These are phyloP conservation scores for Helarctos malayanus DNA, from an alignment of 2,797 vertebrate species.

Conservation along the genomic window DNA sequence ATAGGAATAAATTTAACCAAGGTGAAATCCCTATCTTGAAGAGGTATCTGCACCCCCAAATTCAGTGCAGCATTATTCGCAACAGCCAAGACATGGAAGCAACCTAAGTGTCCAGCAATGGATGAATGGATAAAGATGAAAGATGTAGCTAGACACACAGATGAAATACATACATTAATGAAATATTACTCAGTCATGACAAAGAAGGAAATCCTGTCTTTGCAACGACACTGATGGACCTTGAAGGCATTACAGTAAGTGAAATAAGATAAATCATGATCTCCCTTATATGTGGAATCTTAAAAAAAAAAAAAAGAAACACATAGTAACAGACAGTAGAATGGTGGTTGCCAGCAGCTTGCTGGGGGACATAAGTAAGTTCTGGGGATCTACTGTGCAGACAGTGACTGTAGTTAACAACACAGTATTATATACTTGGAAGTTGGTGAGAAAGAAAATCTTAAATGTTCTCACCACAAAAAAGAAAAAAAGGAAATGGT, in stretches of 20 bases:
- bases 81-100: background rate
- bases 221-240: background rate
- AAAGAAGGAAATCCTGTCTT: background rate
- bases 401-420: fast-evolving
- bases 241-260: no score
- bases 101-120: background rate
- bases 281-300: no score
- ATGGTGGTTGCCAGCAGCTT: background rate
- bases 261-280: no score
- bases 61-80: background rate
- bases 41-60: background rate
- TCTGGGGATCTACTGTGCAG: background rate
- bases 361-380: no score
- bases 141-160: background rate
- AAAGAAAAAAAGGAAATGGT: background rate
- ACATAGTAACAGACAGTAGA: background rate
- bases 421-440: fast-evolving
- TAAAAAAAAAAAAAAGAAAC: background rate
- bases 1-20: background rate
- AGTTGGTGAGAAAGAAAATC: no score
- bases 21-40: background rate
- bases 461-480: background rate
- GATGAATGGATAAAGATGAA: background rate
- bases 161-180: background rate
- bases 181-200: background rate